Evolutionary conservation across 2,888 invertebrate species (phyloP).

Genomic region (Eupithecia abbreviata): DNA sequence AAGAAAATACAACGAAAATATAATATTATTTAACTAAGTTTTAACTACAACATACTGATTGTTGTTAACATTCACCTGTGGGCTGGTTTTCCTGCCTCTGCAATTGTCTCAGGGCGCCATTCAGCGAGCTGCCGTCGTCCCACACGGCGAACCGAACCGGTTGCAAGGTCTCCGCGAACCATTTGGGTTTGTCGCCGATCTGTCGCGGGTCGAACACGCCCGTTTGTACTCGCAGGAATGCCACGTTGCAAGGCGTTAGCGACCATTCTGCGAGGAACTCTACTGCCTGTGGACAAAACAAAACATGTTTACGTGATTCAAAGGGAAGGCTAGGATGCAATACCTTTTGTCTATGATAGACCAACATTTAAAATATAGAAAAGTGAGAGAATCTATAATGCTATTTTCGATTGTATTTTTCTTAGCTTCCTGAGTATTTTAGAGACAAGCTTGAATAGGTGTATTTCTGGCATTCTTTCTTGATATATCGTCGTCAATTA

Average conservation of each 20-base stretch:
- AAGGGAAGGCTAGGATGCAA: neutral
- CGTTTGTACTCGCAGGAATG: conserved; percentile 98
- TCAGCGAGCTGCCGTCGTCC: conserved; percentile 93
- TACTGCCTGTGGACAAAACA: conserved; percentile 87
- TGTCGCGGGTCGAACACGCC: conserved; percentile 97
- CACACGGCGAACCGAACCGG: conserved; percentile 96
- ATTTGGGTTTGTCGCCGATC: conserved; percentile 98
- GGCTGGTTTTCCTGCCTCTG: conserved; percentile 91
- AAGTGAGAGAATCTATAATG: neutral
- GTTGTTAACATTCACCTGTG: conserved; percentile 75
- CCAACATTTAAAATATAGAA: neutral
- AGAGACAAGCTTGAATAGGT: neutral
- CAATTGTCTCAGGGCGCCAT: conserved; percentile 88
- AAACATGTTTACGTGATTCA: neutral
- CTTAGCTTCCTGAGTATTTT: neutral
- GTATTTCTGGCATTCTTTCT: neutral
- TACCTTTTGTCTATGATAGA: neutral
- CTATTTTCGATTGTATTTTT: neutral
- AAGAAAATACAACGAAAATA: too few species aligned
- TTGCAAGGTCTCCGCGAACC: conserved; percentile 95
- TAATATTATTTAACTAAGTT: too few species aligned
- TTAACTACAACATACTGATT: too few species aligned
- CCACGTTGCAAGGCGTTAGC: conserved; percentile 97
- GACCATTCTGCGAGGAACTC: conserved; percentile 99
- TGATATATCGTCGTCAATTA: neutral